These are phyloP conservation scores for Ceratina australensis DNA, from an alignment of 1,140 invertebrate genomes.

Conservation along the genomic window DNA sequence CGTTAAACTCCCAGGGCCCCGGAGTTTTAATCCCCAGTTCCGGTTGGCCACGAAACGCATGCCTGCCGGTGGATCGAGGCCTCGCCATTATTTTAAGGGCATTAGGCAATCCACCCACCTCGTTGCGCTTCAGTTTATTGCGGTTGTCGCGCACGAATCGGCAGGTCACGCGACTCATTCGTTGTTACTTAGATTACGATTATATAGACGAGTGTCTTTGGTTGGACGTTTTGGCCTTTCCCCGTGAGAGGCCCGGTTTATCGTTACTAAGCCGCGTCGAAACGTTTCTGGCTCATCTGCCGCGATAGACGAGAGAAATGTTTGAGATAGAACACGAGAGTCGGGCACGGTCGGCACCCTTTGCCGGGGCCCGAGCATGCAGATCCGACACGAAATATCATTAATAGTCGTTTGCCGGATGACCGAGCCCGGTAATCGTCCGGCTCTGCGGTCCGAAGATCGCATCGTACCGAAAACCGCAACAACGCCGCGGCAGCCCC, in stretches of 20 bases:
- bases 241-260: no score
- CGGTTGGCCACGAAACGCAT: constrained; percentile 11
- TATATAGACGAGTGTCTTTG: no score
- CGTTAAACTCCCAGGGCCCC: constrained; percentile 45
- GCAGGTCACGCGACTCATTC: constrained; percentile 3
- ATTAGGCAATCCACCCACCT: constrained; percentile 70
- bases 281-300: constrained; percentile 30
- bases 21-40: constrained; percentile 62
- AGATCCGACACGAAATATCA: constrained; percentile 76
- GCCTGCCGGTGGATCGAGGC: constrained; percentile 48
- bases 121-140: constrained; percentile 55
- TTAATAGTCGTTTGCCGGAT: constrained; percentile 79
- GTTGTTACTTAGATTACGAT: no score
- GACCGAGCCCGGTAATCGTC: constrained; percentile 75
- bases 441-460: constrained; percentile 67
- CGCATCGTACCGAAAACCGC: constrained; percentile 70
- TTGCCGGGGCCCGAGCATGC: constrained; percentile 68
- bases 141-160: constrained; percentile 29
- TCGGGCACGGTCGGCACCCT: constrained; percentile 60
- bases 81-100: constrained; percentile 59
- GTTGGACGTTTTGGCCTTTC: no score
- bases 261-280: constrained; percentile 62
- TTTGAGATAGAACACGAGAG: constrained; percentile 53
- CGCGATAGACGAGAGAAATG: constrained; percentile 24
- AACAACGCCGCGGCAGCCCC: constrained; percentile 60